Percentiles rank a stretch among this genome's conserved stretches.
Conservation (phyloP, 2,113 vertebrate species). For the Clarias magur region DNA sequence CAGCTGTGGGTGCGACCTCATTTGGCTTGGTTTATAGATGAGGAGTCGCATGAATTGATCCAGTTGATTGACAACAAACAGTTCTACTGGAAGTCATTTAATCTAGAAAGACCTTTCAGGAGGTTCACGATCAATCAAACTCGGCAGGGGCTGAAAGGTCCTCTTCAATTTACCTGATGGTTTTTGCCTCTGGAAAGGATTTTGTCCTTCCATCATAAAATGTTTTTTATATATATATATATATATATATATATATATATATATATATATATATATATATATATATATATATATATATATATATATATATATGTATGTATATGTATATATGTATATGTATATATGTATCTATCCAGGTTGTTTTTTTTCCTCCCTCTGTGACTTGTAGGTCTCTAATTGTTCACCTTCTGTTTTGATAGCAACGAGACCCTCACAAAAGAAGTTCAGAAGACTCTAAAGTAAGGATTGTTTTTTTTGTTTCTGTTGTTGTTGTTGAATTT, state of each 20-base stretch:
- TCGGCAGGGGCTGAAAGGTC: constrained; percentile 20
- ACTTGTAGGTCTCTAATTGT: neutral
- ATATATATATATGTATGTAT: too few relatives aligned
- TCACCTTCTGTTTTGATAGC: constrained; percentile 62
- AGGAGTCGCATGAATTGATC: constrained; percentile 24
- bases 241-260: too few relatives aligned
- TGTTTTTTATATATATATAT: too few relatives aligned
- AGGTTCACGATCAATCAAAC: constrained; percentile 33
- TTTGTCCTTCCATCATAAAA: constrained; percentile 20
- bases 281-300: too few relatives aligned
- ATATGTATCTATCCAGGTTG: too few relatives aligned
- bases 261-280: too few relatives aligned
- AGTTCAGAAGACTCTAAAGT: constrained; percentile 77
- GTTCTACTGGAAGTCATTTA: constrained; percentile 38
- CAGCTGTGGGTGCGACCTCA: constrained; percentile 16
- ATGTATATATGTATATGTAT: too few relatives aligned
- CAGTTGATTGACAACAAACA: constrained; percentile 33
- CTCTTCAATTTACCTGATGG: constrained; percentile 47
- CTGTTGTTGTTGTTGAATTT: neutral
- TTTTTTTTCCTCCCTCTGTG: neutral
- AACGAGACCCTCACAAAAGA: constrained; percentile 75
- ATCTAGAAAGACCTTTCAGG: constrained; percentile 27
- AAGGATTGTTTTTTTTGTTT: constrained; percentile 45
- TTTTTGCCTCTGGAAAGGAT: constrained; percentile 22
- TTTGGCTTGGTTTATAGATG: constrained; percentile 29